These are phyloP conservation scores for Phalanger gymnotis DNA, from an alignment of 2,797 vertebrate species.

Conservation along the genomic window DNA sequence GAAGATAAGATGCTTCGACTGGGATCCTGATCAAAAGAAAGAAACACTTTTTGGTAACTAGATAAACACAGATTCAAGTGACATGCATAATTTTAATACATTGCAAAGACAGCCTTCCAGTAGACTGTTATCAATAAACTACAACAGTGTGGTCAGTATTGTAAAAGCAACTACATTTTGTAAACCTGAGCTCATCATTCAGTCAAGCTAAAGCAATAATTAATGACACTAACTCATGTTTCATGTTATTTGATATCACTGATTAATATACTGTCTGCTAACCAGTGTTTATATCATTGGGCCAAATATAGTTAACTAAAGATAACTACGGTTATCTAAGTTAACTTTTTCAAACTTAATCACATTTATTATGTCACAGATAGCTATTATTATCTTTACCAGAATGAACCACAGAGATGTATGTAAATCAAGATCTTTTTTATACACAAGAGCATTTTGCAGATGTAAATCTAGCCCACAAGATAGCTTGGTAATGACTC, in stretches of 20 bases:
- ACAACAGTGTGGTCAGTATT: constrained; percentile 40
- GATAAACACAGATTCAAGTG: constrained; percentile 36
- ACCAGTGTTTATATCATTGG: constrained; percentile 29
- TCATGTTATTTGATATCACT: neutral
- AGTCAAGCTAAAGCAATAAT: constrained; percentile 45
- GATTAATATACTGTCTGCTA: constrained; percentile 29
- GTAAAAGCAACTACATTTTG: constrained; percentile 56
- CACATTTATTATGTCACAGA: constrained; percentile 19
- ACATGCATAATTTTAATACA: constrained; percentile 31
- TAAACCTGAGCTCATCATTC: constrained; percentile 64
- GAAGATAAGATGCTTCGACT: constrained; percentile 81
- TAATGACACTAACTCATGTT: constrained; percentile 35
- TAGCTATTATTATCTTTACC: constrained; percentile 33
- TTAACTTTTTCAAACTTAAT: constrained; percentile 38
- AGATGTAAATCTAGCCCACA: constrained; percentile 8
- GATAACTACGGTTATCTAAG: constrained; percentile 22
- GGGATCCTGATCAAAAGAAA: constrained; percentile 78
- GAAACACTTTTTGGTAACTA: constrained; percentile 56
- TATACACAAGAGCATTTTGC: constrained; percentile 39
- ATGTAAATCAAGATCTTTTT: constrained; percentile 33
- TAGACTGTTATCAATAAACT: neutral
- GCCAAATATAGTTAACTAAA: neutral
- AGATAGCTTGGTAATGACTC: constrained; percentile 3
- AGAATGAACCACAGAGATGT: constrained; percentile 33
- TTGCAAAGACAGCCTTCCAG: constrained; percentile 40